Evolutionary conservation across 2,113 vertebrate genomes (phyloP).

Genomic region (Gambusia holbrooki): DNA sequence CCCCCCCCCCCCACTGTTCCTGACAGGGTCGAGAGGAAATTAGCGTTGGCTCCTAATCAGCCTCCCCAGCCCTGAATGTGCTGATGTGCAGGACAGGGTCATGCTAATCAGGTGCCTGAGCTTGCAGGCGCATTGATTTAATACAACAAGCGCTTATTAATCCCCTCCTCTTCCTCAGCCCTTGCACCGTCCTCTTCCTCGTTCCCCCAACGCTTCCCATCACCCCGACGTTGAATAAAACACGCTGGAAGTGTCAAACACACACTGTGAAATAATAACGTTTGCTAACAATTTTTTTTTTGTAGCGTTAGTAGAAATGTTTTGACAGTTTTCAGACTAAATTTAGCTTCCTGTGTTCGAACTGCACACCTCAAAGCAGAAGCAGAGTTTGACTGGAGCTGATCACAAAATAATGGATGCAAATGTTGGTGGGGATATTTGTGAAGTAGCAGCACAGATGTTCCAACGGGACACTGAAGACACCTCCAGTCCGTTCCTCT

Average conservation of each 20-base stretch:
- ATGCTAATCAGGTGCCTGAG: constrained; percentile 78
- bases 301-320: not conserved
- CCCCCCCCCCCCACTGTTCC: constrained; percentile 44
- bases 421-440: no score
- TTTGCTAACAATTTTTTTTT: not conserved
- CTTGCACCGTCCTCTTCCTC: constrained; percentile 45
- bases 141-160: constrained; percentile 78
- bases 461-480: no score
- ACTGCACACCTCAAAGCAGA: not conserved
- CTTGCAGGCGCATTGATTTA: constrained; percentile 77
- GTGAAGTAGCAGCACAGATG: no score
- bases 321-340: constrained; percentile 1
- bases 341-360: not conserved
- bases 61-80: constrained; percentile 76
- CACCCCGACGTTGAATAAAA: constrained; percentile 21
- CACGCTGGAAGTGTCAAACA: not conserved
- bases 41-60: constrained; percentile 78
- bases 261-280: constrained; percentile 24
- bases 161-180: constrained; percentile 56
- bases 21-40: constrained; percentile 76
- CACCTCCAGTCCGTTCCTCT: no score
- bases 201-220: not conserved
- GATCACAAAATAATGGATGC: not conserved
- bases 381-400: not conserved
- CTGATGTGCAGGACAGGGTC: constrained; percentile 78